phyloP scores from a whole-genome alignment of 2,888 invertebrate genomes.

The Nymphalis c-album region DNA sequence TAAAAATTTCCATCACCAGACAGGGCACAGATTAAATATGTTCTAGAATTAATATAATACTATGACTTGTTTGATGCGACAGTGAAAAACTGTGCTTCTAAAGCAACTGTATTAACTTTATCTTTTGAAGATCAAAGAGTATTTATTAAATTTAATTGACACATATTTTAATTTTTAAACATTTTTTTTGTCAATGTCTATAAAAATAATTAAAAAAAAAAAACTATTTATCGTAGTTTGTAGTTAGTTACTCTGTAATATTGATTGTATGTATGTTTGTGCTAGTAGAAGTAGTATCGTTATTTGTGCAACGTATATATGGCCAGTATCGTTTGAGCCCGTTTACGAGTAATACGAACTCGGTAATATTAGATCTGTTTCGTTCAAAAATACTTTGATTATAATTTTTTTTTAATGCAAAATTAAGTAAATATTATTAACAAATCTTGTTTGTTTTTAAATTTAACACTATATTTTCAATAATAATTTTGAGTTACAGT shows the following conservation, averaged over 20 bases:
- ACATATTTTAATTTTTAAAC: background rate
- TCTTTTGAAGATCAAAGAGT: background rate
- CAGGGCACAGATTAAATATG: background rate
- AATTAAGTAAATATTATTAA: constrained; percentile 11
- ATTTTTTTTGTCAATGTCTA: background rate
- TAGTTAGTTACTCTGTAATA: constrained; percentile 19
- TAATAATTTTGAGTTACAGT: constrained; percentile 1
- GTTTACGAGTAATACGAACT: background rate
- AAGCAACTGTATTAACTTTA: background rate
- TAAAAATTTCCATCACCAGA: background rate
- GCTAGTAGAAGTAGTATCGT: constrained; percentile 31
- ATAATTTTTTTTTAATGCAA: background rate
- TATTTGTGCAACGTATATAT: constrained; percentile 21
- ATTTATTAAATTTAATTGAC: constrained; percentile 1
- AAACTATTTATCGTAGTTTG: constrained; percentile 1
- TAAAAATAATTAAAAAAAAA: background rate
- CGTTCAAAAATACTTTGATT: constrained; percentile 14
- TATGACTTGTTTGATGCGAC: constrained; percentile 1
- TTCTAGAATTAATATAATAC: constrained; percentile 9
- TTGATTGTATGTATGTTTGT: constrained; percentile 26
- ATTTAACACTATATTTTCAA: background rate
- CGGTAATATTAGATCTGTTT: constrained; percentile 14
- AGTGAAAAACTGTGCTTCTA: background rate
- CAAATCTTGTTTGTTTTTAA: background rate
- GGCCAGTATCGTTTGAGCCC: constrained; percentile 14